A percentile compares a stretch with the other conserved stretches of the same genome.
Conservation (phyloP, 1,140 invertebrate genomes). For the Sarcophaga bullata region DNA sequence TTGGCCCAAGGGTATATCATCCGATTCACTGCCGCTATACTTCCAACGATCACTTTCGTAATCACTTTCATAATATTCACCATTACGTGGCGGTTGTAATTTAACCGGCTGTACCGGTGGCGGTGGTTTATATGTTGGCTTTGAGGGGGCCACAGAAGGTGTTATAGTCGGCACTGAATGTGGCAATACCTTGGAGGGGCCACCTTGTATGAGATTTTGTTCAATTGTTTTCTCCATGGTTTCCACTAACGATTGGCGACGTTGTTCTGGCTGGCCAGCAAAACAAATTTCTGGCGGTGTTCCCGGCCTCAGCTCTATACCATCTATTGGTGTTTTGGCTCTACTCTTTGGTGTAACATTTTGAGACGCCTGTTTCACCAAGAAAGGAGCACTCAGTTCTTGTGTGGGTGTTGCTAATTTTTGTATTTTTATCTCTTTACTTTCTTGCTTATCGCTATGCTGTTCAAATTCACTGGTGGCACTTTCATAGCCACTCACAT, state of each 20-base stretch:
- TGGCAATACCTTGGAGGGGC: slow-evolving; percentile 68
- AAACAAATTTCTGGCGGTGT: slow-evolving; percentile 75
- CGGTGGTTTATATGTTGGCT: slow-evolving; percentile 55
- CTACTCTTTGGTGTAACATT: slow-evolving; percentile 57
- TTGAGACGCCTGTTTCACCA: slow-evolving; percentile 66
- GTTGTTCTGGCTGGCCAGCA: slow-evolving; percentile 59
- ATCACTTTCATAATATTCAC: slow-evolving; percentile 73
- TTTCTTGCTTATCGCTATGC: slow-evolving; percentile 43
- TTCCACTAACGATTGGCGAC: slow-evolving; percentile 70
- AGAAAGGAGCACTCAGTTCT: slow-evolving; percentile 68
- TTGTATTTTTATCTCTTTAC: slow-evolving; percentile 63
- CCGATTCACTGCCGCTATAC: slow-evolving; percentile 74
- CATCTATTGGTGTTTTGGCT: slow-evolving; percentile 52
- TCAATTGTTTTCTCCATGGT: slow-evolving; percentile 71
- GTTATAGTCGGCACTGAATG: slow-evolving; percentile 65
- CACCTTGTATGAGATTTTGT: slow-evolving; percentile 68
- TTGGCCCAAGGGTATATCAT: slow-evolving; percentile 72
- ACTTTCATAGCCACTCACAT: slow-evolving; percentile 48
- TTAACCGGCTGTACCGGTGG: slow-evolving; percentile 72
- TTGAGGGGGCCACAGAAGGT: slow-evolving; percentile 42
- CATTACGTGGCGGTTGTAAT: slow-evolving; percentile 69
- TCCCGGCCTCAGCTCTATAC: slow-evolving; percentile 71
- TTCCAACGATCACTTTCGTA: slow-evolving; percentile 81
- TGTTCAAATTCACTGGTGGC: slow-evolving; percentile 52
- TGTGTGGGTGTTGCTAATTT: slow-evolving; percentile 58